These are phyloP conservation scores for Apotomis turbidana DNA, from an alignment of 2,888 invertebrate genomes.

Conservation along the genomic window DNA sequence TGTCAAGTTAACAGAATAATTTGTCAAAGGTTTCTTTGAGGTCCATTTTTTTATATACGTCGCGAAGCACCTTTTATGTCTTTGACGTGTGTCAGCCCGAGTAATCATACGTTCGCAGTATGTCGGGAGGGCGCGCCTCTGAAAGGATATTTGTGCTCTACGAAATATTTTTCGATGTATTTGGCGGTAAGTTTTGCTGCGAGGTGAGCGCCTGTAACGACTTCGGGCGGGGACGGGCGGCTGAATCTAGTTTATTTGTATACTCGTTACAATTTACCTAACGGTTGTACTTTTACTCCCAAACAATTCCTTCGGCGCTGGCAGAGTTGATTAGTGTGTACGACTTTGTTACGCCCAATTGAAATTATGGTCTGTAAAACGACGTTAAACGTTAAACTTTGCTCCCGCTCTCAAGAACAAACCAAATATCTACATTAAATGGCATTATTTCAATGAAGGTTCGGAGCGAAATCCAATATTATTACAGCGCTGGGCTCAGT, in stretches of 20 bases:
- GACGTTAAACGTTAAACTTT: conserved; percentile 29
- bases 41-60: conserved; percentile 60
- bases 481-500: conserved; percentile 53
- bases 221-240: neutral
- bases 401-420: conserved; percentile 15
- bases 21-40: conserved; percentile 75
- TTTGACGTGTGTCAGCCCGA: conserved; percentile 71
- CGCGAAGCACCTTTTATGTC: conserved; percentile 62
- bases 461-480: conserved; percentile 53
- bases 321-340: neutral
- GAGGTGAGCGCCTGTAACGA: neutral
- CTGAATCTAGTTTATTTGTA: conserved; percentile 22
- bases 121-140: conserved; percentile 51
- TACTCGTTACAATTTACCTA: conserved; percentile 32
- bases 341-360: neutral
- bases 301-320: conserved; percentile 8
- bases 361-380: neutral
- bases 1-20: conserved; percentile 72
- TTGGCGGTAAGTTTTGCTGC: conserved; percentile 45
- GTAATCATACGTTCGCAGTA: conserved; percentile 65
- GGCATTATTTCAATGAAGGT: conserved; percentile 38
- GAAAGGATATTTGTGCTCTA: conserved; percentile 49
- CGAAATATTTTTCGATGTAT: conserved; percentile 48
- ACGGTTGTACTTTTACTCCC: conserved; percentile 13
- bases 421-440: conserved; percentile 34